Evolutionary conservation across 2,113 vertebrate species (phyloP).

Genomic region (Turnix velox): DNA sequence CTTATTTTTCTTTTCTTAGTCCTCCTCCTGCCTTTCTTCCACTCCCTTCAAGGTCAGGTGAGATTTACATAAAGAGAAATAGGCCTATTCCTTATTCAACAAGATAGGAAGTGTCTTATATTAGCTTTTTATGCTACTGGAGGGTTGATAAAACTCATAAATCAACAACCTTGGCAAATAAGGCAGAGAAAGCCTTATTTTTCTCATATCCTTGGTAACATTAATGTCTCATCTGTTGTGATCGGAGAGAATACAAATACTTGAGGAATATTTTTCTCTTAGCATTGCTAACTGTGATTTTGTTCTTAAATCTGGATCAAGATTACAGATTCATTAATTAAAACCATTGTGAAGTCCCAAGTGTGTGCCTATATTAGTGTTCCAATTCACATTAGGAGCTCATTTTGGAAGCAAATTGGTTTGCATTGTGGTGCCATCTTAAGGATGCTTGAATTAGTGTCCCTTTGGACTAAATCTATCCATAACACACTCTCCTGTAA

Average conservation of each 20-base stretch:
- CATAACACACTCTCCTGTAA: background rate
- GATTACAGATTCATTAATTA: background rate
- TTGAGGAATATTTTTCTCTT: background rate
- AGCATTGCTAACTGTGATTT: background rate
- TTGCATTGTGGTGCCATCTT: conserved; percentile 44
- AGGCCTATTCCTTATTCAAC: background rate
- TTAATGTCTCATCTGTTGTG: background rate
- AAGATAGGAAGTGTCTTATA: background rate
- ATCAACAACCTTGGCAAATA: background rate
- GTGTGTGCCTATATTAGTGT: background rate
- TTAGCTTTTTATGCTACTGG: background rate
- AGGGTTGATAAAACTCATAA: background rate
- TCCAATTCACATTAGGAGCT: background rate
- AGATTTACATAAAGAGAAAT: background rate
- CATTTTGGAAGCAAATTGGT: background rate
- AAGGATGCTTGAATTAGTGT: conserved; percentile 31
- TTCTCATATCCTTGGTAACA: background rate
- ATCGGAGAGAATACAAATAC: background rate
- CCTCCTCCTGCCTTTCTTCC: background rate
- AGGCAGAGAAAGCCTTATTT: background rate
- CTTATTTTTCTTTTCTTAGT: background rate
- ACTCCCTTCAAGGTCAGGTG: background rate
- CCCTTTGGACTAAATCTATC: background rate
- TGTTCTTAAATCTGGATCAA: background rate
- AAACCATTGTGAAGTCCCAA: background rate